Conservation (phyloP, 2,797 vertebrate species). For the Gephyroberyx darwinii region DNA sequence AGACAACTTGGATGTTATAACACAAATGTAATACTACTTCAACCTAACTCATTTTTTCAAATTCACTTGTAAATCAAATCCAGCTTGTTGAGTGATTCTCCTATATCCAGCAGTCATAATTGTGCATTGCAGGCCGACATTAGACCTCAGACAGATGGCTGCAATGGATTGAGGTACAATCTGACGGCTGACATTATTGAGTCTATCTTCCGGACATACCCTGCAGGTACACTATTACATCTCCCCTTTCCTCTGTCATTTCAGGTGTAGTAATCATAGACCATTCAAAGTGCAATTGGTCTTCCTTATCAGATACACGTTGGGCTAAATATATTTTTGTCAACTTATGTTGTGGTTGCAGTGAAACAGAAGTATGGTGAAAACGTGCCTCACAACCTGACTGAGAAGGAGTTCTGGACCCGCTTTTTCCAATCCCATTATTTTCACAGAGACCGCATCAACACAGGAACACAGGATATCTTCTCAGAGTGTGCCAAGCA, state of each 20-base stretch:
- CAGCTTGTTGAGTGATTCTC: neutral
- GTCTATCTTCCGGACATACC: conserved; percentile 98
- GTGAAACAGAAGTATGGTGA: conserved; percentile 98
- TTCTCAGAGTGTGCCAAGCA: conserved; percentile 99
- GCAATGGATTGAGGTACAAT: conserved; percentile 97
- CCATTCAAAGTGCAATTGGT: neutral
- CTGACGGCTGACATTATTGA: conserved; percentile 98
- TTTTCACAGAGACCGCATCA: conserved; percentile 97
- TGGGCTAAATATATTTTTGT: conserved; percentile 8
- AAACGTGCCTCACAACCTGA: conserved; percentile 97
- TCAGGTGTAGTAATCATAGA: neutral
- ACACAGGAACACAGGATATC: conserved; percentile 94
- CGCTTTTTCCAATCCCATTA: conserved; percentile 99
- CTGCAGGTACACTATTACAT: conserved; percentile 85
- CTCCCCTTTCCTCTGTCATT: neutral
- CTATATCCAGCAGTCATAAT: neutral
- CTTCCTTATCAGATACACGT: neutral
- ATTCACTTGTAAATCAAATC: neutral
- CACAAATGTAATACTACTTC: neutral
- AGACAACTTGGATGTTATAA: neutral
- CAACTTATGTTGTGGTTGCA: conserved; percentile 70
- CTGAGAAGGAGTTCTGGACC: conserved; percentile 98
- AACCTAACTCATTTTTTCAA: neutral
- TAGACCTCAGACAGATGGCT: conserved; percentile 96
- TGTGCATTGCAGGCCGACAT: conserved; percentile 90